Evolutionary conservation across 2,888 invertebrate species (phyloP), one percentile per base, ranked within the genome.

Genomic region (Pycnomerus fuliginosus): DNA sequence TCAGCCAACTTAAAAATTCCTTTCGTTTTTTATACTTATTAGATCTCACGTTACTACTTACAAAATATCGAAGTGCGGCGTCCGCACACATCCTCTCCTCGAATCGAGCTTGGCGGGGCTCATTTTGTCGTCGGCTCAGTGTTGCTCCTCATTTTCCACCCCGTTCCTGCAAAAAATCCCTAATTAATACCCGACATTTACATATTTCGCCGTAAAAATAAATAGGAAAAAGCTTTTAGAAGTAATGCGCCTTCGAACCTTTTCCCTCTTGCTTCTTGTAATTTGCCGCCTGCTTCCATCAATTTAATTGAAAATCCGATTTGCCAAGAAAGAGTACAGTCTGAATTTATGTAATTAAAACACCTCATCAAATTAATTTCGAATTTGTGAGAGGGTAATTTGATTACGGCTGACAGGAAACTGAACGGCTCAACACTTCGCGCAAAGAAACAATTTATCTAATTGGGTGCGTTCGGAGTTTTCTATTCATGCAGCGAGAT

Each of bases 11-110:
- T n/a, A n/a, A n/a, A n/a, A n/a, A n/a, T n/a, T n/a, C n/a, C n/a
- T n/a, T n/a, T n/a, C n/a, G n/a, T n/a, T n/a, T n/a, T n/a, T n/a
- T n/a, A n/a, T n/a, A n/a, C n/a, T n/a, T n/a, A n/a, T n/a, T n/a
- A n/a, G n/a, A 31, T 16, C 17, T 16, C 2, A 31, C 16, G 4
- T 30, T 27, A 24, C 3, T 53, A 68, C 69, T 67, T 56, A 69
- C 69, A 69, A 52, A 58, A 69, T 69, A 58, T 69, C 69, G 61
- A 69, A 68, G 53, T 68, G 66, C 43, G 68, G 68, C 25, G 69
- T 58, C 41, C 68, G 65, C 48, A 65, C 67, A 56, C 67, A 67
- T 65, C 63, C 62, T 61, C 53, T 61, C 52, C 58, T 53, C 44
- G 56, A 56, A 45, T 69, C 67, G 34, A 53, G 50, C 50, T 61